These are phyloP conservation scores for Eupithecia insigniata DNA, from an alignment of 2,888 invertebrate species.

Conservation along the genomic window DNA sequence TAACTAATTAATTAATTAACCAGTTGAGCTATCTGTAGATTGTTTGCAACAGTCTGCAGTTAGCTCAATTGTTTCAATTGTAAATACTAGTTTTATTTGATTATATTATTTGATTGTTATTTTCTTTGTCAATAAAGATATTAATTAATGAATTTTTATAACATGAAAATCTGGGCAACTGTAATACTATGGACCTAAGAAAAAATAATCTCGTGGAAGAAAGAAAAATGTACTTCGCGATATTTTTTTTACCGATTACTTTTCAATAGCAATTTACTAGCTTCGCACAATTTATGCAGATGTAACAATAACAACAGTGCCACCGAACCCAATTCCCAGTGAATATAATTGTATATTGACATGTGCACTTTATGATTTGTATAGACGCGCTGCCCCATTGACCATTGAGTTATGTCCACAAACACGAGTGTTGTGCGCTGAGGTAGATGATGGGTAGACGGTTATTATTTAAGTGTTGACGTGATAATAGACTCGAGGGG, in stretches of 20 bases:
- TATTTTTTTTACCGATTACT: neutral
- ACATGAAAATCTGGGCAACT: neutral
- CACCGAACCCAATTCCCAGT: constrained; percentile 1
- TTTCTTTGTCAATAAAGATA: no score
- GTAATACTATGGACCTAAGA: neutral
- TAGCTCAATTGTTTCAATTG: no score
- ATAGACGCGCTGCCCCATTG: constrained; percentile 52
- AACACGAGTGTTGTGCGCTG: constrained; percentile 44
- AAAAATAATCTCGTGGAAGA: neutral
- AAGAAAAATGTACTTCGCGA: neutral
- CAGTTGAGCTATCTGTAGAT: no score
- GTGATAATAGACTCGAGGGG: neutral
- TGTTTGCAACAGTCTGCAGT: no score
- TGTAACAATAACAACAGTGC: constrained; percentile 5
- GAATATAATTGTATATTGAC: constrained; percentile 18
- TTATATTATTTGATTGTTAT: no score
- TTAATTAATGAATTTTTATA: neutral
- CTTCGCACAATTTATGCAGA: neutral
- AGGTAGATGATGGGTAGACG: neutral
- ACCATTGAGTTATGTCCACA: constrained; percentile 56
- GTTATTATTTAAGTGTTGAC: neutral
- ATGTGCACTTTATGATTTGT: constrained; percentile 22
- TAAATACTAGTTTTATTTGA: no score
- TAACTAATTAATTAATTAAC: no score
- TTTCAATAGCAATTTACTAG: constrained; percentile 1